These are phyloP conservation scores for Agonopterix heracliana DNA, from an alignment of 2,888 invertebrate genomes.

Conservation along the genomic window DNA sequence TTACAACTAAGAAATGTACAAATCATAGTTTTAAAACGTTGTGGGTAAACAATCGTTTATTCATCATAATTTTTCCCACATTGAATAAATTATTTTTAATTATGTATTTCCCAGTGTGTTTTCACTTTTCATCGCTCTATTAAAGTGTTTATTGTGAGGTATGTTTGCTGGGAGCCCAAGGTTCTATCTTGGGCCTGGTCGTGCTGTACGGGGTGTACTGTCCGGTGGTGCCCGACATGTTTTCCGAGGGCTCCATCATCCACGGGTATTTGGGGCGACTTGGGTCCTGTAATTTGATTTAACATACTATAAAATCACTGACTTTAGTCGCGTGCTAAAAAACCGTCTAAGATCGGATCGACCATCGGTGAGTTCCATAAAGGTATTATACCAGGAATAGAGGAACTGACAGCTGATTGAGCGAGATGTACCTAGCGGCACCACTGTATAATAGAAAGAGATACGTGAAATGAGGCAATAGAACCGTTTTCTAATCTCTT, in stretches of 20 bases:
- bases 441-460: too few species aligned
- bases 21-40: not conserved
- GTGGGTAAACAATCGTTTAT: not conserved
- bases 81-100: not conserved
- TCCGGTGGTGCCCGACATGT: constrained; percentile 86
- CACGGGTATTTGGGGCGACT: constrained; percentile 87
- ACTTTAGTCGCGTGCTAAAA: too few species aligned
- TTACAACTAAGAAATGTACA: constrained; percentile 39
- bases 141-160: not conserved
- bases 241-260: constrained; percentile 91
- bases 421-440: too few species aligned
- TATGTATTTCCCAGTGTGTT: too few species aligned
- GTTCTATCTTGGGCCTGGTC: constrained; percentile 88
- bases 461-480: too few species aligned
- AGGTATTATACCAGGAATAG: too few species aligned
- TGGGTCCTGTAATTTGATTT: constrained; percentile 76
- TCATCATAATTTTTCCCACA: not conserved
- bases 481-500: too few species aligned
- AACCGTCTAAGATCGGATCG: too few species aligned
- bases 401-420: too few species aligned
- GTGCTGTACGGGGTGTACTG: constrained; percentile 96
- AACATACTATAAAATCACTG: too few species aligned
- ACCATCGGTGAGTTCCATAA: too few species aligned
- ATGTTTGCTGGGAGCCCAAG: constrained; percentile 81
- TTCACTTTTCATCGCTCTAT: not conserved